Percentiles rank a stretch among this genome's conserved stretches.
Evolutionary conservation across 2,113 vertebrate species (phyloP).

Genomic region (Brachyhypopomus occidentalis): DNA sequence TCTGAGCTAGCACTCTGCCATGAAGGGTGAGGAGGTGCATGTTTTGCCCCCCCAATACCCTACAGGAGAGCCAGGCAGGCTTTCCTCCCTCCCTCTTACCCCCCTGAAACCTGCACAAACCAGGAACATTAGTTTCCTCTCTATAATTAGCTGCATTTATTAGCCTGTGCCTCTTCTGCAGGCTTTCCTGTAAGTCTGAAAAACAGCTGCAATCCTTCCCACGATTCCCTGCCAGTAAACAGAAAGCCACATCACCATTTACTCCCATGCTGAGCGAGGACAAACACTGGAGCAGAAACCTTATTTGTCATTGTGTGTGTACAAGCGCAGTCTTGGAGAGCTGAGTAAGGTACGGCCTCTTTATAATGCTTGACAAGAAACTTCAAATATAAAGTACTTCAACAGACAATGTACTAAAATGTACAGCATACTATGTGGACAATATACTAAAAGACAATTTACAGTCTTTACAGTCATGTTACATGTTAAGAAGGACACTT

Average conservation of each 20-base stretch:
- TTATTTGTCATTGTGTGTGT: not conserved
- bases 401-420: not conserved
- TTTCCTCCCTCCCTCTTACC: constrained; percentile 6
- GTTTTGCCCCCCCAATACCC: constrained; percentile 6
- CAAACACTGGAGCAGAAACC: constrained; percentile 11
- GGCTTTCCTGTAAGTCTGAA: constrained; percentile 17
- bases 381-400: not conserved
- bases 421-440: not conserved
- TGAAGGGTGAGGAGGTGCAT: constrained; percentile 36
- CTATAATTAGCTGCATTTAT: constrained; percentile 55
- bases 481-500: not conserved
- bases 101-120: constrained; percentile 31
- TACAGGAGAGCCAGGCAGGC: not conserved
- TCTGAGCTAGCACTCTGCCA: constrained; percentile 27
- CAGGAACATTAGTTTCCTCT: constrained; percentile 49
- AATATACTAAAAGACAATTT: too few relatives aligned
- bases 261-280: constrained; percentile 17
- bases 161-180: constrained; percentile 6
- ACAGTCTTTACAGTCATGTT: too few relatives aligned
- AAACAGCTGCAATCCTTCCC: constrained; percentile 39
- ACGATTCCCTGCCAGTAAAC: constrained; percentile 27
- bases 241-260: constrained; percentile 28
- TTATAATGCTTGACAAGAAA: too few relatives aligned
- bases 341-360: not conserved
- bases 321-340: not conserved